phyloP scores from a whole-genome alignment of 92 coral and sea anemone genomes.

The Isaurus tuberculatus region DNA sequence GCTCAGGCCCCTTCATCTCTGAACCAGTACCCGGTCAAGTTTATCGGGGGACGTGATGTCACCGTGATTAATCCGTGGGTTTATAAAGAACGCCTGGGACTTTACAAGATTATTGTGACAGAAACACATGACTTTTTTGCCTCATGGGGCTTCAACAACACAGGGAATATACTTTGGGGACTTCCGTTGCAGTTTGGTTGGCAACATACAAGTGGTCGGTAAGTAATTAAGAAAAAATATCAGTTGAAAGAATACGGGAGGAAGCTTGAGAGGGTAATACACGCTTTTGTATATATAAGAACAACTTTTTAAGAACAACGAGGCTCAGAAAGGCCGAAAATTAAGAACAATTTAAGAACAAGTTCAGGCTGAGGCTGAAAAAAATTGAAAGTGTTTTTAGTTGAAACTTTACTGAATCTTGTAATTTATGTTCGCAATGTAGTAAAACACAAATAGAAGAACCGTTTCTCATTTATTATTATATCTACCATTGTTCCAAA shows the following conservation, averaged over 20 bases:
- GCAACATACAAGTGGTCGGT: constrained; percentile 79
- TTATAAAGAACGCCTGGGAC: constrained; percentile 74
- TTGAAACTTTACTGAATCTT: too few species aligned
- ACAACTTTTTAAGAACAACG: too few species aligned
- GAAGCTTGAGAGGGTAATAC: not conserved
- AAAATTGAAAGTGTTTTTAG: too few species aligned
- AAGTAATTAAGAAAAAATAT: not conserved
- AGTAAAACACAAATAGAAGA: too few species aligned
- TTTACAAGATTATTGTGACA: constrained; percentile 67
- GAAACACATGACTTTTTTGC: constrained; percentile 63
- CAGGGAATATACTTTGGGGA: constrained; percentile 89
- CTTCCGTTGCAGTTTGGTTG: constrained; percentile 90
- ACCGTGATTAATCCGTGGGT: constrained; percentile 78
- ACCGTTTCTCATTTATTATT: too few species aligned
- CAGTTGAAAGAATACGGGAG: too few species aligned
- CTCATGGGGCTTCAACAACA: constrained; percentile 86
- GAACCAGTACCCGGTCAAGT: constrained; percentile 69
- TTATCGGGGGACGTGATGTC: constrained; percentile 42
- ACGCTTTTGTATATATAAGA: too few species aligned
- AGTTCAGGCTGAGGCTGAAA: too few species aligned
- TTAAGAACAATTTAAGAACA: too few species aligned
- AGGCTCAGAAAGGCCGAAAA: too few species aligned
- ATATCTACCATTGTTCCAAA: too few species aligned
- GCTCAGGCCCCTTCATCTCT: constrained; percentile 60
- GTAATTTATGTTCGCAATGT: too few species aligned